phyloP scores from a whole-genome alignment of 1,140 invertebrate genomes.

The Drosophila pectinifera region DNA sequence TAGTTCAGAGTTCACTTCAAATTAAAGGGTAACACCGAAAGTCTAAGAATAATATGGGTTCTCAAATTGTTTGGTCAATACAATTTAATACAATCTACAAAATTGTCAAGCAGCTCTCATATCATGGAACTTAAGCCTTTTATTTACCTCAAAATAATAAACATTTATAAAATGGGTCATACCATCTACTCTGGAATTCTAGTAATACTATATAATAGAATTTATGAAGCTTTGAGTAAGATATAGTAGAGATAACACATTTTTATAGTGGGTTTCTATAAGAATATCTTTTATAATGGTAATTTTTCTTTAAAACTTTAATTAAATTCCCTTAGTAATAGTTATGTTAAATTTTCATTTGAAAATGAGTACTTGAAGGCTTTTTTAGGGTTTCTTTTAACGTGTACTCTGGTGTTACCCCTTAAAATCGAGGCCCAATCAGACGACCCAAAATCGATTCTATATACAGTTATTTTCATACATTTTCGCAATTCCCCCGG shows the following conservation, averaged over 20 bases:
- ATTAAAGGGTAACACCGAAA: constrained; percentile 12
- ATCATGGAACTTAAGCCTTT: neutral
- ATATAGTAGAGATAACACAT: neutral
- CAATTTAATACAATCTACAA: too few relatives aligned
- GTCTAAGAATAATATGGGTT: too few relatives aligned
- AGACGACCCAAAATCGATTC: constrained; percentile 14
- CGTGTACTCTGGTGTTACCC: constrained; percentile 2
- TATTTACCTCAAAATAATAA: neutral
- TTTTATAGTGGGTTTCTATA: neutral
- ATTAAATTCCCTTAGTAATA: too few relatives aligned
- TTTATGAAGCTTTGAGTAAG: neutral
- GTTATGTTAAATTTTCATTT: too few relatives aligned
- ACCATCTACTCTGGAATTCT: neutral
- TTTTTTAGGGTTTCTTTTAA: neutral
- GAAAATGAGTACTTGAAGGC: too few relatives aligned
- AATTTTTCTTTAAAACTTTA: too few relatives aligned
- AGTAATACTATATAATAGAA: neutral
- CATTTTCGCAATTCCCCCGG: constrained; percentile 13
- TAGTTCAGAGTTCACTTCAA: neutral
- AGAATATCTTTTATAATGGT: too few relatives aligned
- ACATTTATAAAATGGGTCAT: neutral
- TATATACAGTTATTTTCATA: constrained; percentile 6
- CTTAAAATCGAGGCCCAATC: constrained; percentile 2
- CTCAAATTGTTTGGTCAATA: too few relatives aligned
- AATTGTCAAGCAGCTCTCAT: neutral